Conservation (phyloP, 2,888 invertebrate species). For the Molanna angustata region DNA sequence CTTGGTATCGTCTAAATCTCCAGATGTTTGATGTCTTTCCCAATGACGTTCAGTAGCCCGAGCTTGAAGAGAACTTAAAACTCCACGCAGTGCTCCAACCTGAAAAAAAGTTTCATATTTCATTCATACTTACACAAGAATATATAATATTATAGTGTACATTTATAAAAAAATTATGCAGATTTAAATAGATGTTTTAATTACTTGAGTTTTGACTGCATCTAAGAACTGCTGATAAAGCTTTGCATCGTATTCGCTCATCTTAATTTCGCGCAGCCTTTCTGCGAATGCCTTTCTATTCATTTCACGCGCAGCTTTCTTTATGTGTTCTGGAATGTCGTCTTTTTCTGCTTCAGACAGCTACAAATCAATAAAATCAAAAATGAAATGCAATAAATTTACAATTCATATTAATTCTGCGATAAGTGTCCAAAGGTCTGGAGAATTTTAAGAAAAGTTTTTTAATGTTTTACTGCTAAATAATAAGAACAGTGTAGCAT, state of each 20-base stretch:
- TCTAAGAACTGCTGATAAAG: slow-evolving; percentile 79
- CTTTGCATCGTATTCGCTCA: slow-evolving; percentile 91
- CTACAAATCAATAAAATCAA: slow-evolving; percentile 39
- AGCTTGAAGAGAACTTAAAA: slow-evolving; percentile 84
- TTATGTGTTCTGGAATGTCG: slow-evolving; percentile 85
- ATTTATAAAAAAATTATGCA: background rate
- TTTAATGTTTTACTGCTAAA: no score
- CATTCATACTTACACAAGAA: background rate
- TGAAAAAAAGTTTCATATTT: slow-evolving; percentile 36
- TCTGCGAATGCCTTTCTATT: slow-evolving; percentile 85
- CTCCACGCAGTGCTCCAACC: slow-evolving; percentile 81
- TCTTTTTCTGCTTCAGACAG: slow-evolving; percentile 87
- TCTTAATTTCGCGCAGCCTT: slow-evolving; percentile 84
- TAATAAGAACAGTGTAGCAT: no score
- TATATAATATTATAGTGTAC: background rate
- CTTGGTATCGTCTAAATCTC: slow-evolving; percentile 93
- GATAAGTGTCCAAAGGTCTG: no score
- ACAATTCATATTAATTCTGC: no score
- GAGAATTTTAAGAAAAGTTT: no score
- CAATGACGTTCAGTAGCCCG: slow-evolving; percentile 93
- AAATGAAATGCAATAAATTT: background rate
- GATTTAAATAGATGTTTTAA: background rate
- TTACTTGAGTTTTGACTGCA: slow-evolving; percentile 73
- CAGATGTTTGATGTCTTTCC: slow-evolving; percentile 90
- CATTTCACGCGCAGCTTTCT: slow-evolving; percentile 90